Base-by-base conservation (phyloP, 1,140 invertebrate species). In the Drosophila mojavensis region DNA sequence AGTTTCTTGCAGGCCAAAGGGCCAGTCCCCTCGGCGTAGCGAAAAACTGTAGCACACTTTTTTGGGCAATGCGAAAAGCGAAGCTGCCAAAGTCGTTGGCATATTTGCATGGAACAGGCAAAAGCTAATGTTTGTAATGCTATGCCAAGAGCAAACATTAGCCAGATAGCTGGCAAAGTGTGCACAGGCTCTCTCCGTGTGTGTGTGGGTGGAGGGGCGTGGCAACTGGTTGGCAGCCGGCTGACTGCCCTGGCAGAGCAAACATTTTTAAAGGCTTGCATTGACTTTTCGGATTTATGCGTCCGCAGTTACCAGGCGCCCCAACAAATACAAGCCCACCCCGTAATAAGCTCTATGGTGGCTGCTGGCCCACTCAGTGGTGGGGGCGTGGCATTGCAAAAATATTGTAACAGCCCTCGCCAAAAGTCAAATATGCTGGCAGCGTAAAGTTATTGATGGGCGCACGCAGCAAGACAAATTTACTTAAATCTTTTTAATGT, bases 401-500 rank as follows among this genome's bases (percentile, higher is more conserved):
- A 58, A 58, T 47, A 20, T 39, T 11, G 36, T 15, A 20, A 39
- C 11, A 43, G 39, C 54, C 30, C 41, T 51, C 43, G n/a, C 43
- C 43, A 61, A 28, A 74, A 82, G 79, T 85, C 82, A 88, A 85
- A 85, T 85, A 85, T 88, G 84, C 83, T 89, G 79, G 54, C 77
- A 47, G 43, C 43, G 9, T 7, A 83, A 88, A 78, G 84, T 88
- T 88, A 88, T 88, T 88, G 84, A 88, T 88, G 84, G 84, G 74
- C 80, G 41, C 78, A 89, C 84, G 84, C 84, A 89, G 67, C 80
- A 88, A 89, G 88, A 88, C 84, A 89, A 88, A 89, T 88, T 88
- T 89, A 81, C 80, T 89, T 84, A 88, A 88, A 88, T 88, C 84
- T 88, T 81, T 88, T 88, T 88, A 88, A 88, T 88, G 84, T 88